Conservation (phyloP, 2,797 vertebrate genomes). For the Pachyuromys duprasi region DNA sequence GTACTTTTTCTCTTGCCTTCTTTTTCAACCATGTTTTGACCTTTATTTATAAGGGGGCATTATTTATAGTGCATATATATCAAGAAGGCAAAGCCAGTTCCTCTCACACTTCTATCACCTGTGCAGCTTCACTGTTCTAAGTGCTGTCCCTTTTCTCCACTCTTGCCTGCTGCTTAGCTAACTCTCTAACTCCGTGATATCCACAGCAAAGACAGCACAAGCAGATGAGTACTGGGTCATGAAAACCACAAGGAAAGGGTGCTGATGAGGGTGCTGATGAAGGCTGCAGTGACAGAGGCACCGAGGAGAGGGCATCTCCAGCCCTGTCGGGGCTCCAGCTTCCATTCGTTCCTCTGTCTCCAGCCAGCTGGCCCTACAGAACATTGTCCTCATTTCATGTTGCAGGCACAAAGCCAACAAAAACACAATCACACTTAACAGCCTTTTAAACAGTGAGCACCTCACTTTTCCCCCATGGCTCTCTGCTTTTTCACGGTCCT, state of each 20-base stretch:
- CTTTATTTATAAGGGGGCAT: no score
- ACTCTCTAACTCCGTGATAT: constrained; percentile 74
- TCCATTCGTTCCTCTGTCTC: constrained; percentile 48
- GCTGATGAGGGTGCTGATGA: not conserved
- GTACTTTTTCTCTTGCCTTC: no score
- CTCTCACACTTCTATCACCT: constrained; percentile 68
- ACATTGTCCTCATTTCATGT: constrained; percentile 59
- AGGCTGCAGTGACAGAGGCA: constrained; percentile 44
- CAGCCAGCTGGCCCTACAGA: constrained; percentile 60
- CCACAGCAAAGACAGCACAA: constrained; percentile 8
- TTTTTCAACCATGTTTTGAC: no score
- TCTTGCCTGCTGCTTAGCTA: constrained; percentile 73
- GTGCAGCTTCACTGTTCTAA: constrained; percentile 81
- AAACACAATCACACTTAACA: constrained; percentile 78
- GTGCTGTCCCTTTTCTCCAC: constrained; percentile 77
- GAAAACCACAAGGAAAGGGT: constrained; percentile 45
- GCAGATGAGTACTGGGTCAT: constrained; percentile 54
- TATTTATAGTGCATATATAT: no score
- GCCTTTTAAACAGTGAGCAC: constrained; percentile 76
- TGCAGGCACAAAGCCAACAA: constrained; percentile 81
- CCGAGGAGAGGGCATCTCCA: constrained; percentile 8
- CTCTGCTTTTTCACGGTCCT: constrained; percentile 68
- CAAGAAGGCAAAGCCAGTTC: constrained; percentile 54
- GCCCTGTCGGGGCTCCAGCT: constrained; percentile 68
- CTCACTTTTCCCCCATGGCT: constrained; percentile 67